A percentile compares a stretch with the other conserved stretches of the same genome.
Evolutionary conservation across 37 sponge, comb jelly and placozoan species (phyloP).

Genomic region (Chondrilla cf. caribensis): DNA sequence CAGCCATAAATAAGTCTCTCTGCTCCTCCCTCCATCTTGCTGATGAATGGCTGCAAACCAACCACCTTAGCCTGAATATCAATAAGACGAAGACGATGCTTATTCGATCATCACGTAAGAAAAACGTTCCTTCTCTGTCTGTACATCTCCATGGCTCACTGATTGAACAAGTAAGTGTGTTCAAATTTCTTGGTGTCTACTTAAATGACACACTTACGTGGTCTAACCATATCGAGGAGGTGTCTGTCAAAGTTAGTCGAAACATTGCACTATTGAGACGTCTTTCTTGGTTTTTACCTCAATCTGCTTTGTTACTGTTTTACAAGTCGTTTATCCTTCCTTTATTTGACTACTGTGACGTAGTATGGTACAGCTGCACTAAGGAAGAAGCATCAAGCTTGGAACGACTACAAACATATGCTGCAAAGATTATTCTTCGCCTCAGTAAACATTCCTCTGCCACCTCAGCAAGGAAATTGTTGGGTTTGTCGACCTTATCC

Average conservation of each 20-base stretch:
- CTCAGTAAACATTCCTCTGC: neutral
- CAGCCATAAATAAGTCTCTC: neutral
- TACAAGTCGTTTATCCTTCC: neutral
- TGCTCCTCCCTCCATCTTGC: neutral
- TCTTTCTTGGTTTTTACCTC: slow-evolving; percentile 3
- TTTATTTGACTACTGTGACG: neutral
- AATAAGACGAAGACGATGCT: neutral
- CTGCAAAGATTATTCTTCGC: neutral
- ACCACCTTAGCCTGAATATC: neutral
- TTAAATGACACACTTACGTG: neutral
- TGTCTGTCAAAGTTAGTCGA: neutral
- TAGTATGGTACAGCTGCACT: neutral
- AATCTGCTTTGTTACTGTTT: neutral
- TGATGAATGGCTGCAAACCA: neutral
- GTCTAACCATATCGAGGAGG: neutral
- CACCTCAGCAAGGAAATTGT: neutral
- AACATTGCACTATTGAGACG: neutral
- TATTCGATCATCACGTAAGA: neutral
- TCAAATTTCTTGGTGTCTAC: neutral
- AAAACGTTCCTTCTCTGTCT: neutral
- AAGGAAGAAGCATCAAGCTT: neutral
- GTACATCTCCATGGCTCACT: neutral
- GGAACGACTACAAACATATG: neutral
- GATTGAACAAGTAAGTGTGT: neutral
- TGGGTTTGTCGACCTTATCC: neutral